A percentile compares a stretch with the other conserved stretches of the same genome.
These are phyloP conservation scores for Mesocentrotus franciscanus DNA, from an alignment of 53 echinoderm and acorn worm species.

Conservation along the genomic window DNA sequence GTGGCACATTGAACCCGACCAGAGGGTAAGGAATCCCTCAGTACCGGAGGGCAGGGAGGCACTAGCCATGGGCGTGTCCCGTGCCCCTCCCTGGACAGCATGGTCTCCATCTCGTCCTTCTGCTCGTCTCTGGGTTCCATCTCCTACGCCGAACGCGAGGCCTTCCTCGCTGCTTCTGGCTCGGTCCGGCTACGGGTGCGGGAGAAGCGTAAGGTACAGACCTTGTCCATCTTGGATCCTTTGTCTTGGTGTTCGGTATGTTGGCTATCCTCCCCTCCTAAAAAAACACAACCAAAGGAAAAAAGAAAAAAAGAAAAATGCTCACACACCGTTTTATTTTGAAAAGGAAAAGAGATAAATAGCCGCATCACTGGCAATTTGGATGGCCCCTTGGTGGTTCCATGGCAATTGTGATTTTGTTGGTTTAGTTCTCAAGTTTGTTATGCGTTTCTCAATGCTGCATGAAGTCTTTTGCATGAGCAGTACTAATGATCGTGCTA, in stretches of 20 bases:
- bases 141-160: conserved; percentile 67
- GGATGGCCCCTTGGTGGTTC: conserved; percentile 26
- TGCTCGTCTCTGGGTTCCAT: conserved; percentile 73
- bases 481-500: neutral
- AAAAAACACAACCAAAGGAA: neutral
- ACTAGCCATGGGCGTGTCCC: conserved; percentile 65
- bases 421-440: conserved; percentile 23
- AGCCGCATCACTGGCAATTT: conserved; percentile 28
- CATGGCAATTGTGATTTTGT: conserved; percentile 24
- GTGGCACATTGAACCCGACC: conserved; percentile 9
- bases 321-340: conserved; percentile 11
- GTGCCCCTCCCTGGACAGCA: conserved; percentile 73
- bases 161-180: conserved; percentile 58
- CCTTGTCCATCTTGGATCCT: conserved; percentile 59
- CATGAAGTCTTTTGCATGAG: conserved; percentile 45
- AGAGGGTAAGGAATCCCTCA: conserved; percentile 44
- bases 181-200: conserved; percentile 62
- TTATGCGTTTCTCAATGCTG: neutral
- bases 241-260: conserved; percentile 72
- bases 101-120: conserved; percentile 73
- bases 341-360: neutral
- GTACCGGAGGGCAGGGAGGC: conserved; percentile 30
- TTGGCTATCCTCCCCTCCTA: conserved; percentile 41
- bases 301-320: neutral
- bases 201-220: conserved; percentile 68